Base-by-base conservation (phyloP, 1,140 invertebrate genomes). In the Zaprionus vittiger region DNA sequence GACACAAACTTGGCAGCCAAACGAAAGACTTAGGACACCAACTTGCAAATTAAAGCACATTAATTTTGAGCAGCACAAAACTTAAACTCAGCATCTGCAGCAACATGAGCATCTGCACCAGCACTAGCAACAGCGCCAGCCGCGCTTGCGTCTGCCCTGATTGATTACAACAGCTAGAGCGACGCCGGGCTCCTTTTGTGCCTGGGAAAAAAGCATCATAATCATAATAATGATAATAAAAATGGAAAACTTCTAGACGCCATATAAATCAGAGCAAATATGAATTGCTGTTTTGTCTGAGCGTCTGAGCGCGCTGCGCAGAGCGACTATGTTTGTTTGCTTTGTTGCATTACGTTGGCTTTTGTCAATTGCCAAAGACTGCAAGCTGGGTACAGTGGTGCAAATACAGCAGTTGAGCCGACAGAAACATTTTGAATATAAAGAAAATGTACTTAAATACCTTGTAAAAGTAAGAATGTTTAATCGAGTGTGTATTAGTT, bases 181-280 rank as follows among this genome's bases (percentile, higher is more conserved):
- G 55, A 26, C 41, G 34, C n/a, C 55, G 54, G 31, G 17, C n/a
- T 49, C 63, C 71, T 64, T 75, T 75, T 75, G 76, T 75, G 76
- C 72, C 65, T 74, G 71, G 72, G 72, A 79, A 75, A 73, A 75
- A 70, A 68, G 66, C 38, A 81, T 85, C 82, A 81, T 84, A 89
- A 90, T 89, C 83, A 90, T 90, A 89, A 89, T 89, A 87, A 91
- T 89, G 79, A 90, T 91, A 90, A 90, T 90, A 90, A 90, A 90
- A 90, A 90, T 90, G 85, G 85, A 90, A 90, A 90, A 85, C 86
- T 91, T 90, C 86, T 90, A 90, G 85, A 90, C 85, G 85, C 85
- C 85, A 90, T 90, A 90, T 90, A 90, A 90, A 90, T 90, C 85
- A 90, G 85, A 91, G 85, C 85, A 86, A 86, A 86, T 86, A 86